phyloP scores from a whole-genome alignment of 2,888 invertebrate species.

The Drosophila trichaetosa region DNA sequence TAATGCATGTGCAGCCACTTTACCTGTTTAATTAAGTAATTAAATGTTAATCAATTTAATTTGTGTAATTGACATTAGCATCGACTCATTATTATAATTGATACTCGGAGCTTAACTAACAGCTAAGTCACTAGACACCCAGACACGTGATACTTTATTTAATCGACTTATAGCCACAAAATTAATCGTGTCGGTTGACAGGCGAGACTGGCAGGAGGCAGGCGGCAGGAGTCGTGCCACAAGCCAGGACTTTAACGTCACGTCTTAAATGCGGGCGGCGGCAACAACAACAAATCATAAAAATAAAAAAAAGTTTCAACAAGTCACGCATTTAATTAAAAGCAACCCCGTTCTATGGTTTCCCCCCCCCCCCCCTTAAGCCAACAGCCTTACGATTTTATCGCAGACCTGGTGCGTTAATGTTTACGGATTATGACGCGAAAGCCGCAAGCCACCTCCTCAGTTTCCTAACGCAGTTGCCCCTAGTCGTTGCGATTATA shows the following conservation, averaged over 20 bases:
- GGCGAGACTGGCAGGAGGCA: not conserved
- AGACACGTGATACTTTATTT: slow-evolving; percentile 37
- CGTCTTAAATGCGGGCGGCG: slow-evolving; percentile 2
- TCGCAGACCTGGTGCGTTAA: slow-evolving; percentile 49
- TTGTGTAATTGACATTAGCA: slow-evolving; percentile 54
- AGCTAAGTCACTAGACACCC: not conserved
- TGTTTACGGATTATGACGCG: slow-evolving; percentile 61
- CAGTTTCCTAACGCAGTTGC: not conserved
- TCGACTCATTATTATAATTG: slow-evolving; percentile 12
- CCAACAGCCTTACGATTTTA: slow-evolving; percentile 14
- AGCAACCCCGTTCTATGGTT: slow-evolving; percentile 5
- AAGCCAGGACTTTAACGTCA: not conserved
- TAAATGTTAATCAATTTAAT: slow-evolving; percentile 56
- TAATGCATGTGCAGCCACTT: not conserved
- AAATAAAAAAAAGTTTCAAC: slow-evolving; percentile 64
- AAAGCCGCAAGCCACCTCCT: not conserved
- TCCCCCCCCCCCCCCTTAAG: not conserved
- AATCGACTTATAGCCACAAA: slow-evolving; percentile 54
- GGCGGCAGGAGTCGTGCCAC: not conserved
- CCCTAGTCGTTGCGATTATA: slow-evolving; percentile 31
- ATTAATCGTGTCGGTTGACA: slow-evolving; percentile 28
- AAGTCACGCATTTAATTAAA: slow-evolving; percentile 80
- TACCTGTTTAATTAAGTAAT: slow-evolving; percentile 37
- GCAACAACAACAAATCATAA: slow-evolving; percentile 65
- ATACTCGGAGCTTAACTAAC: slow-evolving; percentile 20